These are phyloP conservation scores for Drosophila pseudoananassae DNA, from an alignment of 1,140 invertebrate species.

Conservation along the genomic window DNA sequence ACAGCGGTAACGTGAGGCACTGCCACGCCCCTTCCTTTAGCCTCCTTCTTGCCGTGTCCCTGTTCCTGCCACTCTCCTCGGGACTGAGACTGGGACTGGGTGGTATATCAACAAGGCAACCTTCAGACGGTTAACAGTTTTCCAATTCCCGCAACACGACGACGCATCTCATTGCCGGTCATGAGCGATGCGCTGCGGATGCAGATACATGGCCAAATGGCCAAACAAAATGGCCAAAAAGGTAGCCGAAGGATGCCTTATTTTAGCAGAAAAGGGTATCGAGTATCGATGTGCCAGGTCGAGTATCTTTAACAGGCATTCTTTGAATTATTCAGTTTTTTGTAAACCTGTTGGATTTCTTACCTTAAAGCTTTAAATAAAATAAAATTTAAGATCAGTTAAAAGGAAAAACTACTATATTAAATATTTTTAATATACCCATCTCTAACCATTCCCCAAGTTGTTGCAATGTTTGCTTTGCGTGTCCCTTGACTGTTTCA, in stretches of 20 bases:
- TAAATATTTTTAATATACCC: too few relatives aligned
- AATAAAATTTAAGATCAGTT: too few relatives aligned
- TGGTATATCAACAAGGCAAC: conserved; percentile 45
- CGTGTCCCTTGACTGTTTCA: conserved; percentile 26
- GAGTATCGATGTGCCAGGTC: not conserved
- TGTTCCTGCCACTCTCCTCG: conserved; percentile 19
- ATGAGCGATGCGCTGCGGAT: conserved; percentile 44
- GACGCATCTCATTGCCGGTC: conserved; percentile 52
- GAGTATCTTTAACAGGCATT: not conserved
- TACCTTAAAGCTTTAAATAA: too few relatives aligned
- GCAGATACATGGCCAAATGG: conserved; percentile 5
- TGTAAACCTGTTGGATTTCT: not conserved
- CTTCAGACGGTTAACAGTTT: conserved; percentile 58
- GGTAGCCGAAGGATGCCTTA: not conserved
- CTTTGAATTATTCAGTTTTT: not conserved
- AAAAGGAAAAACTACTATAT: too few relatives aligned
- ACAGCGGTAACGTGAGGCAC: conserved; percentile 18
- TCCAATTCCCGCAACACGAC: conserved; percentile 59
- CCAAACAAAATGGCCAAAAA: not conserved
- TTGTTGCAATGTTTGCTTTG: conserved; percentile 45
- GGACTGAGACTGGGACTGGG: conserved; percentile 12
- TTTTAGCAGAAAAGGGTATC: too few relatives aligned
- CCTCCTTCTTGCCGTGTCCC: not conserved
- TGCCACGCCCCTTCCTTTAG: not conserved
- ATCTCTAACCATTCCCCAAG: conserved; percentile 18